Evolutionary conservation across 2,113 vertebrate species (phyloP), one percentile per base, ranked within the genome.

Genomic region (Laterallus jamaicensis): DNA sequence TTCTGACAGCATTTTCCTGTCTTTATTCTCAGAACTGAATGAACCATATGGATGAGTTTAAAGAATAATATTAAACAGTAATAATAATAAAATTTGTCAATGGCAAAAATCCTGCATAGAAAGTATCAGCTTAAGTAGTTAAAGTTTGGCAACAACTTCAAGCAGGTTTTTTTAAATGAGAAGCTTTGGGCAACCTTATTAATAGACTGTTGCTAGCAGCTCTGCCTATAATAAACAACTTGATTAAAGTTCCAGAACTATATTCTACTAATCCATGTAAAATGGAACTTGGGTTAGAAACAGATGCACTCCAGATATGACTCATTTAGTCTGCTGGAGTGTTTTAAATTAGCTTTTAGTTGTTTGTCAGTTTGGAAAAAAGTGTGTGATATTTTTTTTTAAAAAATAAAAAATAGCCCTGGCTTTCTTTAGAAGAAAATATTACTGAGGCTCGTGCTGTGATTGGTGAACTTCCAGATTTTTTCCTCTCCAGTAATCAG

Each of bases 251-350:
- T 97, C 91, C 92, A 95, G 91, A 91, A 55, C 83, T 93, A 39
- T 90, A 73, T 86, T 92, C 71, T 83, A 22, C 73, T 92, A 91
- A 93, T 96, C 90, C 88, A 25, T 89, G 86, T 89, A 82, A 94
- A 94, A 93, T 91, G 64, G 92, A 92, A 73, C 69, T 96, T 90
- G 40, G 74, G 40, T 63, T 95, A 91, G 88, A 81, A 89, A 96
- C 93, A 97, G 94, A 95, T 95, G 96, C 90, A 94, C 80, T 89
- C 81, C 89, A 91, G 67, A 94, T 95, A 95, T 95, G 95, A 95
- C 91, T 96, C 93, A 96, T 83, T 81, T 91, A 66, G 56, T 77
- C 73, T 84, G 49, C 78, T 77, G 60, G 63, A 85, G 88, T 95
- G 93, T 93, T 96, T 96, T 93, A 95, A 92, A 94, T 96, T 95